These are phyloP conservation scores for Alitta virens DNA, from an alignment of 2,888 invertebrate genomes.

Conservation along the genomic window DNA sequence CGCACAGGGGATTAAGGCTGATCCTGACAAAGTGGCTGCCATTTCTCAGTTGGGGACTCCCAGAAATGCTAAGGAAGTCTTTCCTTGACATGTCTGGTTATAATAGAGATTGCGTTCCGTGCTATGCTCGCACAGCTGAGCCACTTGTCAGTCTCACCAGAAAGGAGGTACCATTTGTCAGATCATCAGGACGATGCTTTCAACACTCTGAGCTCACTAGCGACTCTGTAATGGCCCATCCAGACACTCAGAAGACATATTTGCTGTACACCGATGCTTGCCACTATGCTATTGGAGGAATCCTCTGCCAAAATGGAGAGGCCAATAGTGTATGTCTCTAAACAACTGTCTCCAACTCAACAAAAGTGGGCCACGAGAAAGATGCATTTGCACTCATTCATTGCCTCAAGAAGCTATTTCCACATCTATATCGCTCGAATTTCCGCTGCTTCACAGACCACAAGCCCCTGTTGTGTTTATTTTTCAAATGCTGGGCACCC, in stretches of 20 bases:
- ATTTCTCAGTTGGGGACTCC: conserved; percentile 10
- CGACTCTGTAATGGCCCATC: background rate
- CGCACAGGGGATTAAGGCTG: conserved; percentile 19
- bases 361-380: conserved; percentile 11
- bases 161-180: background rate
- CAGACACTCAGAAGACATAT: background rate
- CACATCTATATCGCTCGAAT: conserved; percentile 4
- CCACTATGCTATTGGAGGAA: conserved; percentile 2
- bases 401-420: background rate
- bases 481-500: no score
- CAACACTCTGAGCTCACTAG: no score
- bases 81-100: conserved; percentile 8
- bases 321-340: background rate
- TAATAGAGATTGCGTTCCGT: conserved; percentile 7
- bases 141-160: conserved; percentile 5
- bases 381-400: conserved; percentile 6
- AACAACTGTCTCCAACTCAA: background rate
- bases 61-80: conserved; percentile 3
- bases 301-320: conserved; percentile 4
- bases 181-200: no score
- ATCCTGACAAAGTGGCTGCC: conserved; percentile 19
- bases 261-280: conserved; percentile 2
- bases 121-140: conserved; percentile 7
- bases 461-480: conserved; percentile 8
- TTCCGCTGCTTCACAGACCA: conserved; percentile 11